Evolutionary conservation across 37 sponge, comb jelly and placozoan genomes (phyloP), one percentile per base, ranked within the genome.

Genomic region (Cladorhizidae sp.): DNA sequence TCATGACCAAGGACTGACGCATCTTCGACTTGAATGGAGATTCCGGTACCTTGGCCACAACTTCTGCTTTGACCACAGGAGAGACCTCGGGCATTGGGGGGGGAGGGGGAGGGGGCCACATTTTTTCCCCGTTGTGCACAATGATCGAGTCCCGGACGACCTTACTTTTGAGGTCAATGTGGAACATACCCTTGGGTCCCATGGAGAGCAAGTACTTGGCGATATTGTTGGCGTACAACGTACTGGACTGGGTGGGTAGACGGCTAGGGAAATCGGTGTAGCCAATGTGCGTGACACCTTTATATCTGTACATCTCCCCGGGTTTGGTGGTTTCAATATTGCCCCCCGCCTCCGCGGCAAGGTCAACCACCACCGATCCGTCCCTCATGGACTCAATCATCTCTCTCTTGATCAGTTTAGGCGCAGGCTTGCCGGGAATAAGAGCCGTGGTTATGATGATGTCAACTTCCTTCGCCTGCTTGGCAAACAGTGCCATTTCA

Each of bases 371-470:
- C 20, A 97, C 95, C 1, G 97, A 97, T 17, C 97, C 97, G 23
- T 88, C 86, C 80, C 89, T 92, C 97, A 97, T 94, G 21, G 85
- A 75, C 70, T 97, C 95, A 0, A 94, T 75, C 97, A 97, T 96
- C 54, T 90, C 94, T 83, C 69, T 80, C 35, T 77, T 82, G 75
- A 96, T 91, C 57, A 96, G 90, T 52, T 90, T 76, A 18, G 97
- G 97, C 1, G 97, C 97, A 29, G 92, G 88, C 73, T 96, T 96
- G 11, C 97, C 97, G 0, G 97, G 97, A 38, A 96, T 93, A 31
- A 96, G 92, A 29, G 97, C 97, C 5, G 97, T 96, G 31, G 94
- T 82, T 61, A 96, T 80, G 42, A 96, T 35, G 72, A 96, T 96
- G 85, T 96, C 97, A 2, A 96, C 79, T 36, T 96, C 97, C 78